Evolutionary conservation across 2,797 vertebrate species (phyloP), one percentile per base, ranked within the genome.

Genomic region (Lepus townsendii): DNA sequence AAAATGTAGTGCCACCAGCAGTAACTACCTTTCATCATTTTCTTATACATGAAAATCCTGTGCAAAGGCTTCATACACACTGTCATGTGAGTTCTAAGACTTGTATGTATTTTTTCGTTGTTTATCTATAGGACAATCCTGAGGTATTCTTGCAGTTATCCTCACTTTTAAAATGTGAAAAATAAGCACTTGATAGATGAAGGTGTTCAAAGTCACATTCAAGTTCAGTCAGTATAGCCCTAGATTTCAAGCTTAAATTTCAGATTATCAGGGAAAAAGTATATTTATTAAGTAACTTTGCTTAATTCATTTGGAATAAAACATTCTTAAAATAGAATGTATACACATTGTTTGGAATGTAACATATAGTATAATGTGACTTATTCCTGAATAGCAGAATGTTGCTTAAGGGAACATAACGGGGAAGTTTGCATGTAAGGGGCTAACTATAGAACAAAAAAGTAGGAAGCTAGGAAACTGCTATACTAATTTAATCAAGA

Each of bases 261-360:
- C 19, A 68, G 9, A 75, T 26, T 60, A 50, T 80, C 42, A 47
- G 9, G 42, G 42, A 86, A 66, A 57, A 75, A 80, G 5, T 69
- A 13, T 14, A 72, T 78, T 73, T 66, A 75, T 50, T 30, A 80
- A 75, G 35, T n/a, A 73, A 86, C 73, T 86, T 91, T 85, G 32
- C 75, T 38, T 63, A 32, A 80, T 80, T 86, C 13, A 68, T 80
- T 94, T 79, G 6, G 10, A 91, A n/a, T 91, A 91, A 75, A 50
- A 68, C 4, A 24, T 42, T 83, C 38, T 88, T 83, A 73, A 75
- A 75, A 68, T 80, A 38, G 26, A 27, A 68, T 75, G 11, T 73
- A 89, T 35, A 62, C 22, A 30, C 66, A 73, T 50, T 42, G 73
- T 79, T 57, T 54, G 72, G 8, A 85, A 65, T 82, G 38, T 75